phyloP scores from a whole-genome alignment of 1,140 invertebrate genomes.

The Paracyclopina nana region DNA sequence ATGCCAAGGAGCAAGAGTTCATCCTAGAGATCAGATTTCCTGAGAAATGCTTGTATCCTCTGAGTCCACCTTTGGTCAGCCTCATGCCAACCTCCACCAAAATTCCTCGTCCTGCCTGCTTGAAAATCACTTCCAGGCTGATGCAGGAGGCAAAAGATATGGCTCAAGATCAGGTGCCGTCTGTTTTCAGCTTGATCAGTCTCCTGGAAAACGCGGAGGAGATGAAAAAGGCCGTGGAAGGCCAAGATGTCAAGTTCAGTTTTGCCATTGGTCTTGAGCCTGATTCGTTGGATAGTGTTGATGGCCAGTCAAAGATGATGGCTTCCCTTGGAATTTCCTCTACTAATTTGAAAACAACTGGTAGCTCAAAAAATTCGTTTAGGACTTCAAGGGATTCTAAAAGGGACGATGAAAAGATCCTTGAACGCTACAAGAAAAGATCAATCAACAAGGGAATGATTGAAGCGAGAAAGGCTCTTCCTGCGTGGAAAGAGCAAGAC shows the following conservation, averaged over 20 bases:
- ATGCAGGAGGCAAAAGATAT: slow-evolving; percentile 6
- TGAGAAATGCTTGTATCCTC: slow-evolving; percentile 1
- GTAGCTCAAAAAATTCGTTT: neutral
- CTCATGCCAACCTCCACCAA: neutral
- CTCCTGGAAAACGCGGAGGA: neutral
- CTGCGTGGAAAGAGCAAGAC: neutral
- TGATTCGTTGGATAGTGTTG: neutral
- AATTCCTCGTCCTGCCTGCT: neutral
- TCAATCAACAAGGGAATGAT: neutral
- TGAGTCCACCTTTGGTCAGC: neutral
- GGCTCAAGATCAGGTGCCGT: neutral
- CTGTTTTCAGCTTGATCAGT: slow-evolving; percentile 1
- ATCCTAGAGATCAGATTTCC: slow-evolving; percentile 14
- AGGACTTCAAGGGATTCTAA: no score
- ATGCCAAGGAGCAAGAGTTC: neutral
- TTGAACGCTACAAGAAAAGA: neutral
- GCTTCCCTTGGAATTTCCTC: neutral
- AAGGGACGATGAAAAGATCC: neutral
- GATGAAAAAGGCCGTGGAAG: neutral
- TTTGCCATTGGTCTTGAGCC: no score
- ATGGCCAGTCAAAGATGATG: neutral
- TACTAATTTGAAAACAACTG: neutral
- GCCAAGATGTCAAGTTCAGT: neutral
- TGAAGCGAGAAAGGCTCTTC: neutral
- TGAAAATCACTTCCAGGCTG: slow-evolving; percentile 2